Evolutionary conservation across 2,888 invertebrate species (phyloP).

Genomic region (Cetonia aurata): DNA sequence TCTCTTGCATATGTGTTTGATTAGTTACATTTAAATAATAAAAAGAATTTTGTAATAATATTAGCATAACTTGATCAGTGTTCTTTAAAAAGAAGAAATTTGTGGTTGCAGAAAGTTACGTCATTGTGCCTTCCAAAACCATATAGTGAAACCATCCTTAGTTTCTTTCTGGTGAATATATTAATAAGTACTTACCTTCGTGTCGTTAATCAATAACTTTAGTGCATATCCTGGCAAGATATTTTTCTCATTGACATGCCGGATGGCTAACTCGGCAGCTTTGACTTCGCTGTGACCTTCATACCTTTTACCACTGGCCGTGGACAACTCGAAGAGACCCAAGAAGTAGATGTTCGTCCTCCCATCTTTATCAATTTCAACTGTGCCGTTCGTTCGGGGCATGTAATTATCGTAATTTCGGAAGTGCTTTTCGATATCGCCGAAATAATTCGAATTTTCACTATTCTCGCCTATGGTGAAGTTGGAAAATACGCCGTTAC

Average conservation of each 20-base stretch:
- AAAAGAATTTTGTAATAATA: too few species aligned
- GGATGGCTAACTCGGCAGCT: slow-evolving; percentile 84
- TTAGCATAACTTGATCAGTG: too few species aligned
- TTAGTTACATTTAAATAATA: too few species aligned
- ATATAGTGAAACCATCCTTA: too few species aligned
- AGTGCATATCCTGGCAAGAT: slow-evolving; percentile 81
- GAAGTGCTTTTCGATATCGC: slow-evolving; percentile 8
- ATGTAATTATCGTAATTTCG: slow-evolving; percentile 39
- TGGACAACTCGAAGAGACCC: slow-evolving; percentile 84
- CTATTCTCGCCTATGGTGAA: background rate
- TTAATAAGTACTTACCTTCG: slow-evolving; percentile 75
- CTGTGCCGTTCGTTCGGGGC: slow-evolving; percentile 14
- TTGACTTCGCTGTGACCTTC: slow-evolving; percentile 82
- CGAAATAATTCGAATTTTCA: slow-evolving; percentile 7
- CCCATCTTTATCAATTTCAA: slow-evolving; percentile 22
- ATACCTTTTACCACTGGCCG: slow-evolving; percentile 72
- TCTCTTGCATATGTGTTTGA: too few species aligned
- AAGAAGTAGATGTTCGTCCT: slow-evolving; percentile 67
- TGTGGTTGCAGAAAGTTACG: too few species aligned
- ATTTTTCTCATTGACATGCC: slow-evolving; percentile 80
- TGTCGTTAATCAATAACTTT: slow-evolving; percentile 85
- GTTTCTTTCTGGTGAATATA: too few species aligned
- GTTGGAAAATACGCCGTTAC: background rate
- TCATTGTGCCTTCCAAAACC: too few species aligned
- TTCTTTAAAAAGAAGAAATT: too few species aligned